phyloP scores from a whole-genome alignment of 2,888 invertebrate genomes.

The Fissipunctia ypsillon region DNA sequence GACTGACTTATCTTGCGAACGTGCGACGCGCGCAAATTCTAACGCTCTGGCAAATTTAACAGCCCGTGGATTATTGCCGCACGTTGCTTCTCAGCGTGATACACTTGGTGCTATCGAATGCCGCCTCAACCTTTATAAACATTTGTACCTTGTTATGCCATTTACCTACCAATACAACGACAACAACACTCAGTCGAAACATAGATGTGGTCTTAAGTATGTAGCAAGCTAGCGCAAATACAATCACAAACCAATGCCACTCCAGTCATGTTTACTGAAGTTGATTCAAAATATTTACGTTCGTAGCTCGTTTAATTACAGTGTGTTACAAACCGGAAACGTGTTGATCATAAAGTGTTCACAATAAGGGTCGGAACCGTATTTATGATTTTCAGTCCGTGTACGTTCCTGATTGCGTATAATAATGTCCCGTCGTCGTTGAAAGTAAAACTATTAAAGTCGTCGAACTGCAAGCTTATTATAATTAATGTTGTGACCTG shows the following conservation, averaged over 20 bases:
- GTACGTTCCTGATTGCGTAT: conserved; percentile 26
- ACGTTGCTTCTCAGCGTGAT: conserved; percentile 63
- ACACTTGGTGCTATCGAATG: conserved; percentile 38
- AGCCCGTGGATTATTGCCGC: conserved; percentile 80
- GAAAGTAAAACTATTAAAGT: conserved; percentile 65
- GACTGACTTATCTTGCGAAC: conserved; percentile 90
- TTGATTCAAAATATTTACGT: conserved; percentile 47
- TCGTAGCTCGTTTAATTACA: conserved; percentile 40
- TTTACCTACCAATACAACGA: conserved; percentile 27
- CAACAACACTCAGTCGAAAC: conserved; percentile 17
- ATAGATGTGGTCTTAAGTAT: conserved; percentile 17
- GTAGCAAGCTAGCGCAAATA: conserved; percentile 44
- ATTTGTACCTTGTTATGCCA: conserved; percentile 13
- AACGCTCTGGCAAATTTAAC: conserved; percentile 87
- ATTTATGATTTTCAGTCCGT: conserved; percentile 25
- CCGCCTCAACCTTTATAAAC: conserved; percentile 16
- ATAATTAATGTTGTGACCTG: conserved; percentile 59
- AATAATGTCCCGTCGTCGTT: conserved; percentile 51
- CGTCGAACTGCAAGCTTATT: conserved; percentile 56
- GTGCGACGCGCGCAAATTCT: conserved; percentile 90
- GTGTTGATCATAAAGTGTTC: conserved; percentile 24
- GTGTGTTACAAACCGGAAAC: conserved; percentile 47
- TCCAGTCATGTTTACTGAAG: conserved; percentile 35
- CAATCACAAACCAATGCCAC: conserved; percentile 62
- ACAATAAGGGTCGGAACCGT: conserved; percentile 13